Evolutionary conservation across 2,113 vertebrate species (phyloP).

Genomic region (Prietella phreatophila): DNA sequence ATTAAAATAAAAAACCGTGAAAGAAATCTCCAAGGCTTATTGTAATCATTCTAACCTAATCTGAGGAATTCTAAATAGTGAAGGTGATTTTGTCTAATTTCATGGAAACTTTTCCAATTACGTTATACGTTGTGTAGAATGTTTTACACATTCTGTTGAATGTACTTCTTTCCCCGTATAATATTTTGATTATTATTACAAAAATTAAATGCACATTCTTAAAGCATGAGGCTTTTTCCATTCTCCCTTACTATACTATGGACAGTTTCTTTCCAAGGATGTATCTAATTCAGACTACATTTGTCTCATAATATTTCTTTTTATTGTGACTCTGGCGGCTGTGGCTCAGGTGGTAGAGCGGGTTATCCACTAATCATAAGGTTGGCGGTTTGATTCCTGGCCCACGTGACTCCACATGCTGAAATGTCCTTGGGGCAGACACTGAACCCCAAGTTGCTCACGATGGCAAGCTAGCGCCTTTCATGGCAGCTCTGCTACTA

Average conservation of each 20-base stretch:
- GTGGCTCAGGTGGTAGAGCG: too few species aligned
- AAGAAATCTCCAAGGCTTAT: not conserved
- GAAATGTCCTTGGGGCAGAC: too few species aligned
- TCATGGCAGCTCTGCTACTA: too few species aligned
- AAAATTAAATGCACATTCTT: not conserved
- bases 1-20: not conserved
- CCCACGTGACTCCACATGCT: too few species aligned
- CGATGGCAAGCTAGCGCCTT: too few species aligned
- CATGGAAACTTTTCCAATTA: not conserved
- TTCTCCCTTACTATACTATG: not conserved
- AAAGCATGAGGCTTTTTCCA: not conserved
- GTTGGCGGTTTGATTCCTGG: too few species aligned
- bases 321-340: not conserved
- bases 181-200: not conserved
- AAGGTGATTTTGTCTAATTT: not conserved
- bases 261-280: conserved; percentile 10
- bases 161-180: not conserved
- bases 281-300: conserved; percentile 52
- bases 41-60: not conserved
- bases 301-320: conserved; percentile 14
- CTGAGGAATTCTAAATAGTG: not conserved
- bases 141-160: not conserved
- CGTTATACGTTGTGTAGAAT: not conserved
- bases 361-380: too few species aligned
- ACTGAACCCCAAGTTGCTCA: too few species aligned